A percentile compares a stretch with the other conserved stretches of the same genome.
Evolutionary conservation across 2,113 vertebrate genomes (phyloP).

Genomic region (Fulmarus glacialis): DNA sequence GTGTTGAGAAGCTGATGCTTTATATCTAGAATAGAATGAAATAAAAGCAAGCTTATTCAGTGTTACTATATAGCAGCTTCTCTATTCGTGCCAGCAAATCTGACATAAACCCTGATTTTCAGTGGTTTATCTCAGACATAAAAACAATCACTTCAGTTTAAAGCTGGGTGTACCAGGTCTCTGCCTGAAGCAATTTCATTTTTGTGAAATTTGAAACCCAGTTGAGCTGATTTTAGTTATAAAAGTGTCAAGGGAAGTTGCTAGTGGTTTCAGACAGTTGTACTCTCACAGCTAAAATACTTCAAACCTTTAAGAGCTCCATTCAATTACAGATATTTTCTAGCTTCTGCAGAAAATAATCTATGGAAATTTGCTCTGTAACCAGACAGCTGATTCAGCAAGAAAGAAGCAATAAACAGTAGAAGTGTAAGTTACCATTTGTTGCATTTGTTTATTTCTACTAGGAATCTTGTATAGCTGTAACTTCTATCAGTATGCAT

Average conservation of each 20-base stretch:
- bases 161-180: background rate
- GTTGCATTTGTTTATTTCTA: background rate
- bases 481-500: background rate
- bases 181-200: background rate
- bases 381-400: background rate
- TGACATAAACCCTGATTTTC: background rate
- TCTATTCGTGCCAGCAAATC: background rate
- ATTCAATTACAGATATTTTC: background rate
- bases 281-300: background rate
- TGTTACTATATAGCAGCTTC: background rate
- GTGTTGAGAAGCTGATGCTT: background rate
- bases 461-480: background rate
- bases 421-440: background rate
- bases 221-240: background rate
- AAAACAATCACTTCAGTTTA: background rate
- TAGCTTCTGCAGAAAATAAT: background rate
- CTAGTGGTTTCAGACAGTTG: background rate
- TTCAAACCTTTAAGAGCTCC: background rate
- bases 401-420: background rate
- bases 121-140: background rate
- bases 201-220: background rate
- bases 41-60: background rate
- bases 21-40: background rate
- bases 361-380: background rate
- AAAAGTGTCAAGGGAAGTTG: background rate